These are phyloP conservation scores for Eleutherodactylus coqui DNA, from an alignment of 2,797 vertebrate species.

Conservation along the genomic window DNA sequence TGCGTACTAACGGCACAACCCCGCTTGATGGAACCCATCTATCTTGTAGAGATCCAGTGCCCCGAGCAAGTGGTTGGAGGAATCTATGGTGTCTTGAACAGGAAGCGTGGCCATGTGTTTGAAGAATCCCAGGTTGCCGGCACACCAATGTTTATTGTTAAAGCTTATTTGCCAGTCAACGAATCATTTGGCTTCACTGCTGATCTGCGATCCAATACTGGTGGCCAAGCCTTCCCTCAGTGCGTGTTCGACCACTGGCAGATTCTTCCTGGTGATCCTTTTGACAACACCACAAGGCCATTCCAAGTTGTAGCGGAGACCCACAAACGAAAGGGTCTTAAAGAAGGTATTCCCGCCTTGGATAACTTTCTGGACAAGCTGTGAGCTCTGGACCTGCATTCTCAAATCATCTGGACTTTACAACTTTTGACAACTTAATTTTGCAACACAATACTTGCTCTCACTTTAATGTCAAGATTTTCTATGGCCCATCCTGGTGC, in stretches of 20 bases:
- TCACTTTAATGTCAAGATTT: neutral
- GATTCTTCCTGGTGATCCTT: constrained; percentile 71
- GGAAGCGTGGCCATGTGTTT: constrained; percentile 65
- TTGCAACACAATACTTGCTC: neutral
- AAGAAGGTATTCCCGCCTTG: constrained; percentile 68
- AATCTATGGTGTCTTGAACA: constrained; percentile 66
- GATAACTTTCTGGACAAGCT: constrained; percentile 73
- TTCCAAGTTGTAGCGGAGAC: constrained; percentile 69
- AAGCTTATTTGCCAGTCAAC: constrained; percentile 65
- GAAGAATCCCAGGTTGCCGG: constrained; percentile 67
- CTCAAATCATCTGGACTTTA: neutral
- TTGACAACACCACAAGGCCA: constrained; percentile 65
- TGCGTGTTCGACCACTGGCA: constrained; percentile 72
- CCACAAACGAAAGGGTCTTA: constrained; percentile 69
- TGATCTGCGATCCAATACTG: constrained; percentile 67
- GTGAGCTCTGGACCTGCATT: constrained; percentile 32
- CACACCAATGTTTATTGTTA: constrained; percentile 65
- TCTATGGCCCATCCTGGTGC: neutral
- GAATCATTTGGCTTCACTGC: constrained; percentile 71
- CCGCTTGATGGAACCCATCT: constrained; percentile 66
- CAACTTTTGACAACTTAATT: neutral
- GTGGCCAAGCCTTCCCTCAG: constrained; percentile 74
- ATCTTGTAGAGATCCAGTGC: constrained; percentile 68
- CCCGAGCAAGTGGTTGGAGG: constrained; percentile 66
- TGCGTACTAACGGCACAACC: constrained; percentile 64